Evolutionary conservation across 2,888 invertebrate genomes (phyloP).

Genomic region (Pheosia tremula): DNA sequence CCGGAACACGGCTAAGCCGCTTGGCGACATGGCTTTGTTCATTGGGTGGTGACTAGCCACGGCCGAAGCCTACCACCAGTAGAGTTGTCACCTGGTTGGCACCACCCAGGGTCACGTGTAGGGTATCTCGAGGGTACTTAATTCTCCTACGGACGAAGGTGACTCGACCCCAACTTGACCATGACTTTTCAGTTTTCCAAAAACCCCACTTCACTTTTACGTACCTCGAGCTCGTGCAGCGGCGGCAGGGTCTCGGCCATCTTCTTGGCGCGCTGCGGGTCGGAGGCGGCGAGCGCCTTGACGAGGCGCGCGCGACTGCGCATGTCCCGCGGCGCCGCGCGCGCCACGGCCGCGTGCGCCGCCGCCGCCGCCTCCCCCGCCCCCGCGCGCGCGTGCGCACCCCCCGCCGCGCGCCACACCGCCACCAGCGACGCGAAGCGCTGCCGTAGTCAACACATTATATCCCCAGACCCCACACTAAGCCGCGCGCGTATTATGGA

Average conservation of each 20-base stretch:
- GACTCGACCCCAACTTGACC: too few relatives aligned
- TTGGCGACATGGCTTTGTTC: too few relatives aligned
- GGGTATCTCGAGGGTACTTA: too few relatives aligned
- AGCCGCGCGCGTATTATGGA: too few relatives aligned
- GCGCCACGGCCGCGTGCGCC: slow-evolving; percentile 88
- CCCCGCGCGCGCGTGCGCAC: slow-evolving; percentile 92
- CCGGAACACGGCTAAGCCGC: too few relatives aligned
- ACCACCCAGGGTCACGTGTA: too few relatives aligned
- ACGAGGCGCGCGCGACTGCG: slow-evolving; percentile 95
- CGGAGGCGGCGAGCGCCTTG: slow-evolving; percentile 93
- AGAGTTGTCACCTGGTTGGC: too few relatives aligned
- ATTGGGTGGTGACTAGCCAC: too few relatives aligned
- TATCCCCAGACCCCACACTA: not conserved
- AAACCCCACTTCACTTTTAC: not conserved
- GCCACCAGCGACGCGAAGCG: slow-evolving; percentile 85
- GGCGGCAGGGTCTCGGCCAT: slow-evolving; percentile 74
- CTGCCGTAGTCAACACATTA: slow-evolving; percentile 24
- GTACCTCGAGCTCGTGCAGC: slow-evolving; percentile 61
- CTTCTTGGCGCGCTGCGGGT: slow-evolving; percentile 90
- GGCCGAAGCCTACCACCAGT: too few relatives aligned
- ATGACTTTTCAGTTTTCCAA: too few relatives aligned
- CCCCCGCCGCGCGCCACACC: slow-evolving; percentile 94
- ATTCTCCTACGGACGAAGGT: too few relatives aligned
- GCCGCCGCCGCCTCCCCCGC: slow-evolving; percentile 93
- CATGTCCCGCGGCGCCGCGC: slow-evolving; percentile 90